These are phyloP conservation scores for Asteroscopus sphinx DNA, from an alignment of 2,888 invertebrate genomes.

Conservation along the genomic window DNA sequence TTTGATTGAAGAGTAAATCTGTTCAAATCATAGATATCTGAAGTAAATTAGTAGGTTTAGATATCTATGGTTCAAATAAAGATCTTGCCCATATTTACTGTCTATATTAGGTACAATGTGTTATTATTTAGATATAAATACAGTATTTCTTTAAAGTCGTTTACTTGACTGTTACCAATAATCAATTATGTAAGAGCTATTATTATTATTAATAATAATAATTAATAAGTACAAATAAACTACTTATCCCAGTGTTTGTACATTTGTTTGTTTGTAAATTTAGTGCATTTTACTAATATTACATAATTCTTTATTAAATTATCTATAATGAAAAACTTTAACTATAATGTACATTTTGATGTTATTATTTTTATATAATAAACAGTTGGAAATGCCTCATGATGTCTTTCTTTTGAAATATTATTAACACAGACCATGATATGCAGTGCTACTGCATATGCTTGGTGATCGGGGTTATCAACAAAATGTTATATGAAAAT, in stretches of 20 bases:
- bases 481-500: too few species aligned
- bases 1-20: slow-evolving; percentile 12
- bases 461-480: too few species aligned
- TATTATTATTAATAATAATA: too few species aligned
- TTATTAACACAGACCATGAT: background rate
- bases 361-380: slow-evolving; percentile 27
- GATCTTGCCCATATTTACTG: slow-evolving; percentile 40
- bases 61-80: too few species aligned
- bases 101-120: slow-evolving; percentile 25
- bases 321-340: slow-evolving; percentile 23
- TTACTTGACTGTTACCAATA: slow-evolving; percentile 62
- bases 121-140: slow-evolving; percentile 28
- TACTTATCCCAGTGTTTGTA: slow-evolving; percentile 34
- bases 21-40: too few species aligned
- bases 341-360: slow-evolving; percentile 26
- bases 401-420: slow-evolving; percentile 9
- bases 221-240: slow-evolving; percentile 52
- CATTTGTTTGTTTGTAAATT: slow-evolving; percentile 29
- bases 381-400: slow-evolving; percentile 14
- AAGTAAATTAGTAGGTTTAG: too few species aligned
- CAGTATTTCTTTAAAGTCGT: slow-evolving; percentile 33
- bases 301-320: slow-evolving; percentile 31
- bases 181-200: slow-evolving; percentile 43
- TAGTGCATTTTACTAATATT: slow-evolving; percentile 27
- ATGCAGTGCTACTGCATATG: too few species aligned